Conservation (phyloP, 1,140 invertebrate genomes). For the Elysia chlorotica region DNA sequence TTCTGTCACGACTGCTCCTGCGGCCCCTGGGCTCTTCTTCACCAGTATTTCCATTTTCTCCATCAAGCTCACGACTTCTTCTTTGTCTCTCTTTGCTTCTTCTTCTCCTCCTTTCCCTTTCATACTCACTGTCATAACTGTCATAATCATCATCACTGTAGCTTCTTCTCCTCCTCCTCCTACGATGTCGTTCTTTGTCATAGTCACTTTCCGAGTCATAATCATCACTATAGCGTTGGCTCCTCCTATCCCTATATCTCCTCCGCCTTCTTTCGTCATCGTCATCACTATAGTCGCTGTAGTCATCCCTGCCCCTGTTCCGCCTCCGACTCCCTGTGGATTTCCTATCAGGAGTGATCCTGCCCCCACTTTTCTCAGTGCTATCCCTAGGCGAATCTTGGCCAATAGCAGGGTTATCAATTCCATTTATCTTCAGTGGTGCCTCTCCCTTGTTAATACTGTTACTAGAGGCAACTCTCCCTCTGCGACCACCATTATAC, state of each 20-base stretch:
- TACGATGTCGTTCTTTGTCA: conserved; percentile 1
- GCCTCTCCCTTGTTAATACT: background rate
- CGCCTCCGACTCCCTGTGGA: background rate
- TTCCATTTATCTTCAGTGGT: background rate
- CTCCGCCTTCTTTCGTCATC: background rate
- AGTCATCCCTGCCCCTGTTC: background rate
- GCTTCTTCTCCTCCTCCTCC: background rate
- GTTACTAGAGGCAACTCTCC: background rate
- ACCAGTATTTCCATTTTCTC: conserved; percentile 1
- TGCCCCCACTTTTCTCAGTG: background rate
- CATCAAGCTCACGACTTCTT: too few species aligned
- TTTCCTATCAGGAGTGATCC: background rate
- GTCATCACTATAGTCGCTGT: background rate
- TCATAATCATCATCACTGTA: conserved; percentile 16
- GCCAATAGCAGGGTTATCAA: background rate
- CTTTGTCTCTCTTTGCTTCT: conserved; percentile 6
- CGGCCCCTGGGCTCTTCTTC: background rate
- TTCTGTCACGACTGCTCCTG: conserved; percentile 1
- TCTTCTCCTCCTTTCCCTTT: conserved; percentile 6
- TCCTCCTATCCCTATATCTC: background rate
- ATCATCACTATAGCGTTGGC: conserved; percentile 1
- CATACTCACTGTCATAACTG: background rate
- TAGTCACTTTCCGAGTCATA: conserved; percentile 20
- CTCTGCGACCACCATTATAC: background rate
- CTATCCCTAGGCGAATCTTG: background rate